These are phyloP conservation scores for Tragulus kanchil DNA, from an alignment of 2,113 vertebrate species.

Conservation along the genomic window DNA sequence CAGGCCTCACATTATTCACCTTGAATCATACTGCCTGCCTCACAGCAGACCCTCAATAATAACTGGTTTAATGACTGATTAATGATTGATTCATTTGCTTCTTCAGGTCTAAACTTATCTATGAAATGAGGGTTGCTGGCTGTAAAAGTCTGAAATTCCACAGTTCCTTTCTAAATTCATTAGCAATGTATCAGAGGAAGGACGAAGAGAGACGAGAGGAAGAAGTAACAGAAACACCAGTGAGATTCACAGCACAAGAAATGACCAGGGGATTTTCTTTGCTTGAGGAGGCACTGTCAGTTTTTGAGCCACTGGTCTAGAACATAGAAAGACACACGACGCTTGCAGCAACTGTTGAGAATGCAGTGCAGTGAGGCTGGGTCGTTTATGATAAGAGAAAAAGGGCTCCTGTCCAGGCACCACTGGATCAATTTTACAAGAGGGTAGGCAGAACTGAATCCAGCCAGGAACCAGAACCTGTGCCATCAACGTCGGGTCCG, in stretches of 20 bases:
- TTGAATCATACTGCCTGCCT: constrained; percentile 27
- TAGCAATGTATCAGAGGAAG: background rate
- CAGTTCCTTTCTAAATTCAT: background rate
- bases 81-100: background rate
- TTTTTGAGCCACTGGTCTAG: background rate
- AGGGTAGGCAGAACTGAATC: background rate
- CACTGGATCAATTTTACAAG: background rate
- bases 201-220: background rate
- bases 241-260: background rate
- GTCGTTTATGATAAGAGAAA: background rate
- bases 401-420: background rate
- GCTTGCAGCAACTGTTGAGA: background rate
- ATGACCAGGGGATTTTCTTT: background rate
- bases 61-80: background rate
- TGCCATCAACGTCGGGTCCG: background rate
- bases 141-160: background rate
- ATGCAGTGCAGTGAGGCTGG: background rate
- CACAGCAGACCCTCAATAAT: background rate
- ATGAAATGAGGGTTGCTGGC: background rate
- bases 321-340: background rate
- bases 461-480: background rate
- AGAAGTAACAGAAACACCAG: background rate
- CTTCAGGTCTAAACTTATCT: background rate
- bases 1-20: background rate
- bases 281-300: background rate